Percentiles rank a stretch among this genome's conserved stretches.
Conservation (phyloP, 2,888 invertebrate genomes). For the Asteroscopus sphinx region DNA sequence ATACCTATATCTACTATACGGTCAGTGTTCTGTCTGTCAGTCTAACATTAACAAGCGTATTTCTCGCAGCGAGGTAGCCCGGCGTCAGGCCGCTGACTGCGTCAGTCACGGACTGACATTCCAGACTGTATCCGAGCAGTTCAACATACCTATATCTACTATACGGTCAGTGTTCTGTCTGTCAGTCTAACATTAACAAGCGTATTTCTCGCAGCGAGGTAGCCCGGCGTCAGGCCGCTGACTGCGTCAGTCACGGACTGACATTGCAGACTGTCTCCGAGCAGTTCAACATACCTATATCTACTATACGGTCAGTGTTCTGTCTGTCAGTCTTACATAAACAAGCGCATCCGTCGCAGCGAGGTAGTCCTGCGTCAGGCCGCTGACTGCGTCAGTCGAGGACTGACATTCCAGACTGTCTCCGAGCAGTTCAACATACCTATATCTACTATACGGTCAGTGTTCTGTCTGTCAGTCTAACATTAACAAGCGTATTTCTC, state of each 20-base stretch:
- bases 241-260: slow-evolving; percentile 95
- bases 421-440: slow-evolving; percentile 96
- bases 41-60: slow-evolving; percentile 85
- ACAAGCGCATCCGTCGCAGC: slow-evolving; percentile 91
- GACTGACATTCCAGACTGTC: slow-evolving; percentile 96
- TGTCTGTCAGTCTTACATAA: no score
- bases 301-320: slow-evolving; percentile 91
- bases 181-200: slow-evolving; percentile 1
- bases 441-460: slow-evolving; percentile 93
- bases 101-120: slow-evolving; percentile 96
- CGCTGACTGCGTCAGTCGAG: slow-evolving; percentile 95
- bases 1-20: slow-evolving; percentile 96
- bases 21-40: slow-evolving; percentile 65
- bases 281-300: slow-evolving; percentile 96
- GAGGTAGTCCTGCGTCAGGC: slow-evolving; percentile 94
- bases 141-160: slow-evolving; percentile 96
- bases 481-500: slow-evolving; percentile 87
- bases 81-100: slow-evolving; percentile 95
- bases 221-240: slow-evolving; percentile 94
- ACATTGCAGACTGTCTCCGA: slow-evolving; percentile 97
- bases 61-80: slow-evolving; percentile 93
- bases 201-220: slow-evolving; percentile 94
- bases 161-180: slow-evolving; percentile 86
- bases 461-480: no score
- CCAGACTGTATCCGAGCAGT: slow-evolving; percentile 96